These are phyloP conservation scores for Mythimna vitellina DNA, from an alignment of 2,888 invertebrate genomes.

Conservation along the genomic window DNA sequence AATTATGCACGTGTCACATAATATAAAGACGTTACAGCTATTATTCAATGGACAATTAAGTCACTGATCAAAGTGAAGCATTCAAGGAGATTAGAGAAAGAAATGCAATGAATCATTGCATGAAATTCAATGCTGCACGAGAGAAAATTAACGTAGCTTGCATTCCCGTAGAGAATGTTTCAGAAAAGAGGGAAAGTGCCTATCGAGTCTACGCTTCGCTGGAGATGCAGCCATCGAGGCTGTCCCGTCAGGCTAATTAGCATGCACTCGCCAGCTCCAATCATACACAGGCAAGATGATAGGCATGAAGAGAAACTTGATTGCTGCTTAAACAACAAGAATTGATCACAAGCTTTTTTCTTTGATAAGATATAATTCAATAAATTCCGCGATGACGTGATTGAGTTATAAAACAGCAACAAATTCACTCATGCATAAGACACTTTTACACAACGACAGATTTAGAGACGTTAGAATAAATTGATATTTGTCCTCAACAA, in stretches of 20 bases:
- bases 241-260: conserved; percentile 54
- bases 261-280: conserved; percentile 49
- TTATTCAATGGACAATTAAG: conserved; percentile 59
- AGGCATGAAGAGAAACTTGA: conserved; percentile 63
- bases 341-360: conserved; percentile 31
- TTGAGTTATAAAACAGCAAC: conserved; percentile 40
- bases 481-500: conserved; percentile 71
- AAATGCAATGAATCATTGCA: conserved; percentile 56
- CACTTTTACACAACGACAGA: conserved; percentile 42
- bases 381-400: conserved; percentile 41
- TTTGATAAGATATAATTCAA: conserved; percentile 34
- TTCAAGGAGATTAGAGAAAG: conserved; percentile 46
- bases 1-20: conserved; percentile 18
- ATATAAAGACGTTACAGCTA: conserved; percentile 37
- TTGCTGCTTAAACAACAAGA: conserved; percentile 38
- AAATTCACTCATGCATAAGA: conserved; percentile 31
- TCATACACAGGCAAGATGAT: conserved; percentile 49
- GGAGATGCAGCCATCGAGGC: conserved; percentile 63
- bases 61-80: conserved; percentile 46
- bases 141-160: conserved; percentile 68
- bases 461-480: conserved; percentile 67
- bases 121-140: conserved; percentile 60
- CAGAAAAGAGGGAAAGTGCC: conserved; percentile 85
- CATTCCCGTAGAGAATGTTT: conserved; percentile 71
- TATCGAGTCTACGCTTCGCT: conserved; percentile 69